Evolutionary conservation across 2,797 vertebrate genomes (phyloP).

Genomic region (Hypotaenidia philippensis): DNA sequence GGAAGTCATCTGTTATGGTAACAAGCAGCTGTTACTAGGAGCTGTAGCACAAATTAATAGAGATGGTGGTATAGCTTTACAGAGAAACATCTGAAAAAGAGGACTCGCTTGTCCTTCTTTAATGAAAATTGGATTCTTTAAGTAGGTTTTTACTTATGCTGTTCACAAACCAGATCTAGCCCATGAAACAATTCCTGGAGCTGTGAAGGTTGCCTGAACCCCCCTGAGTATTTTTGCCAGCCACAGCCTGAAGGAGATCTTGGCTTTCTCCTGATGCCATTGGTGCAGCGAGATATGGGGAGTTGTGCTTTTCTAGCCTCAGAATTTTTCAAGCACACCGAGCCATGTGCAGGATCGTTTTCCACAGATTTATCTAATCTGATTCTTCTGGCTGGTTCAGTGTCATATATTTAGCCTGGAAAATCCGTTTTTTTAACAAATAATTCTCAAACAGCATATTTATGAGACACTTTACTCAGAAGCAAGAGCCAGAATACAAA

Average conservation of each 20-base stretch:
- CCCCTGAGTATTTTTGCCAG: background rate
- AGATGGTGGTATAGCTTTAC: background rate
- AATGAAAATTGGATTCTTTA: background rate
- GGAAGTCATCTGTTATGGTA: background rate
- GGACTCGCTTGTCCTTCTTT: background rate
- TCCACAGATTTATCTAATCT: background rate
- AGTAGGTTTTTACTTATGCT: background rate
- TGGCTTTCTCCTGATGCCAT: background rate
- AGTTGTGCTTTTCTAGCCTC: background rate
- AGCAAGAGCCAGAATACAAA: background rate
- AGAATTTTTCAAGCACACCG: background rate
- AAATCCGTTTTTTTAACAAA: background rate
- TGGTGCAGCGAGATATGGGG: fast-evolving
- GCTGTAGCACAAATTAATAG: background rate
- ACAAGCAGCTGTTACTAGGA: background rate
- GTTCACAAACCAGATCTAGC: background rate
- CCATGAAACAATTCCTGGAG: background rate
- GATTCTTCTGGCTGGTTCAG: background rate
- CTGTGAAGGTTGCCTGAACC: background rate
- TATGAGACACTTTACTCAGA: background rate
- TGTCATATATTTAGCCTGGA: background rate
- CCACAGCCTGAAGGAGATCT: background rate
- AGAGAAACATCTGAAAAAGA: background rate
- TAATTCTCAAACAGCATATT: background rate
- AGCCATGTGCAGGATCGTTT: background rate